Base-by-base conservation (phyloP, 2,888 invertebrate species). In the Eupeodes luniger region DNA sequence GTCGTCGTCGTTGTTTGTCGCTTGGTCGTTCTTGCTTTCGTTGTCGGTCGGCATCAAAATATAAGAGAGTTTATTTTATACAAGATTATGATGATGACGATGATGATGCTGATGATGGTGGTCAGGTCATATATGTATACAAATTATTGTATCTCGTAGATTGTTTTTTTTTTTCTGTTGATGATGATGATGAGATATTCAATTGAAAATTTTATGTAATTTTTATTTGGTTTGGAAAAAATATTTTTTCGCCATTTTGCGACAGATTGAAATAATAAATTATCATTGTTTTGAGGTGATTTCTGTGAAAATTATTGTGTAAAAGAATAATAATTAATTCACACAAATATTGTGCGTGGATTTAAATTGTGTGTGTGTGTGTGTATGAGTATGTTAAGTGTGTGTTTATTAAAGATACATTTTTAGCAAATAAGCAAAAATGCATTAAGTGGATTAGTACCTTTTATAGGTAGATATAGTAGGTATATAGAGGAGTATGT, bases 141-240 rank as follows among this genome's bases (percentile, higher is more conserved):
- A 64, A 19, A 66, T 40, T 55, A 70, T 70, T 55, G 69, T 70
- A 70, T 70, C 70, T 69, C 36, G 27, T 27, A 27, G 27, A 27
- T 69, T 69, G 69, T 53, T 70, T 9, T 14, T 55, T 19, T 55
- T 55, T 2, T n/a, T 6, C 5, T 40, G 11, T 27, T 69, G 47
- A 69, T 51, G 51, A 57, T 14, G 16, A 40, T 27, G 44, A 70
- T 53, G 40, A n/a, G 7, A 7, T 53, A 67, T 75, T 76, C 70
- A 64, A 34, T 66, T 55, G 47, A 53, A 69, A 69, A 7, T 69
- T 76, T 62, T 55, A 59, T 57, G 70, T 70, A 61, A 62, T 69
- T 62, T 76, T 76, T 49, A 66, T 72, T 62, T 61, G 49, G 4
- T 72, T 62, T 61, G 66, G 4, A 66, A 75, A 69, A 49, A 49